These are phyloP conservation scores for Gephyroberyx darwinii DNA, from an alignment of 2,797 vertebrate species.

Conservation along the genomic window DNA sequence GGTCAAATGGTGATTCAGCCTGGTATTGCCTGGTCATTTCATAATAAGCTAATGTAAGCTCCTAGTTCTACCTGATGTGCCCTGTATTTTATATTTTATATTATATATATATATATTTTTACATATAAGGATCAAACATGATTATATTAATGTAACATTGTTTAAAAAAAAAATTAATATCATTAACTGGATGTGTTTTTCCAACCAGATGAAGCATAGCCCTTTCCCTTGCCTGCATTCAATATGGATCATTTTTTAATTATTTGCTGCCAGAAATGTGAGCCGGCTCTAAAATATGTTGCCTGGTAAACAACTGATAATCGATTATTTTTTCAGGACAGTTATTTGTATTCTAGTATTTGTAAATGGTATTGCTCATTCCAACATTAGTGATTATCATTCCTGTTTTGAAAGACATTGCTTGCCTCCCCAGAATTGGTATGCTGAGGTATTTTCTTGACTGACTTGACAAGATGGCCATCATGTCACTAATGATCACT, in stretches of 20 bases:
- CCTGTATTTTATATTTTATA: not conserved
- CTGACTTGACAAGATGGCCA: constrained; percentile 8
- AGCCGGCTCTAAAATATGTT: not conserved
- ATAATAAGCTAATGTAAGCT: not conserved
- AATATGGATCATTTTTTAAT: no score
- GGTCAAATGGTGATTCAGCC: not conserved
- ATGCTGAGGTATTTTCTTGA: constrained; percentile 5
- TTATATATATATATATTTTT: no score
- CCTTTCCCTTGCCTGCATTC: no score
- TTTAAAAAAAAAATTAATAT: no score
- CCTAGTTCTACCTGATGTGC: not conserved
- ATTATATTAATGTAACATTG: not conserved
- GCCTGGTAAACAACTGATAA: not conserved
- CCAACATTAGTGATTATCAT: not conserved
- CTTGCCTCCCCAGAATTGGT: not conserved
- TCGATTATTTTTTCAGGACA: no score
- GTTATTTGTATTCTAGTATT: not conserved
- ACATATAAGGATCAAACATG: not conserved
- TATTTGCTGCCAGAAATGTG: no score
- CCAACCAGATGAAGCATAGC: no score
- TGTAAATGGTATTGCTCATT: not conserved
- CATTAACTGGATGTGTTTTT: no score
- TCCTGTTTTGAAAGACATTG: constrained; percentile 14
- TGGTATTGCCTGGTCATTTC: not conserved
- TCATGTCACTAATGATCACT: not conserved